phyloP scores from a whole-genome alignment of 2,888 invertebrate species.

The Aproaerema taeniolella region DNA sequence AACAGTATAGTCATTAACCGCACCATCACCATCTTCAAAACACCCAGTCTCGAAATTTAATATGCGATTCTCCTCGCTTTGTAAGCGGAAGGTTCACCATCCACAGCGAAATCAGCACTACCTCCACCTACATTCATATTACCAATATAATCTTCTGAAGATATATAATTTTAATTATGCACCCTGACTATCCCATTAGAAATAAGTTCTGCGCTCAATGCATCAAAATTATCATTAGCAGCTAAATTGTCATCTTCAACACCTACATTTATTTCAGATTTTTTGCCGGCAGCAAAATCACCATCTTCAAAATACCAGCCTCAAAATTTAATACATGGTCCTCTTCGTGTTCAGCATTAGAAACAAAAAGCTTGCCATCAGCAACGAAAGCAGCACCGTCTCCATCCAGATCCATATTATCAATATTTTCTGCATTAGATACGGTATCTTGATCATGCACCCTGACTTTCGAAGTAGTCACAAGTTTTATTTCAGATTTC shows the following conservation, averaged over 20 bases:
- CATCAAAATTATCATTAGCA: not conserved
- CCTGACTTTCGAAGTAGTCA: not conserved
- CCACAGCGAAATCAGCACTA: not conserved
- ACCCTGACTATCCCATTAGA: not conserved
- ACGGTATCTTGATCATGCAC: not conserved
- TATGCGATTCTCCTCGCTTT: not conserved
- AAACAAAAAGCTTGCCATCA: too few relatives aligned
- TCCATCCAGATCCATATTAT: not conserved
- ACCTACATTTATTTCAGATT: not conserved
- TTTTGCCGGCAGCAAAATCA: not conserved
- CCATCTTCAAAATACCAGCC: not conserved
- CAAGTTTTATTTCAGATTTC: not conserved
- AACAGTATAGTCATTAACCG: too few relatives aligned
- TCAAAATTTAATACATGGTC: not conserved
- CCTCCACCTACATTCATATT: not conserved
- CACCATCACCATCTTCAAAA: too few relatives aligned
- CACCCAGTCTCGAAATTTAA: not conserved
- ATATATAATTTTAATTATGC: not conserved
- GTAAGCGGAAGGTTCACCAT: too few relatives aligned
- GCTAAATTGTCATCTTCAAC: not conserved
- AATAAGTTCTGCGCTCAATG: not conserved
- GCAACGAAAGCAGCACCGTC: not conserved
- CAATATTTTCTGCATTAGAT: not conserved
- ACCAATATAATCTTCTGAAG: not conserved
- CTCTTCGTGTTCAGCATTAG: not conserved